Base-by-base conservation (phyloP, 1,140 invertebrate genomes). In the Drosophila lacertosa region DNA sequence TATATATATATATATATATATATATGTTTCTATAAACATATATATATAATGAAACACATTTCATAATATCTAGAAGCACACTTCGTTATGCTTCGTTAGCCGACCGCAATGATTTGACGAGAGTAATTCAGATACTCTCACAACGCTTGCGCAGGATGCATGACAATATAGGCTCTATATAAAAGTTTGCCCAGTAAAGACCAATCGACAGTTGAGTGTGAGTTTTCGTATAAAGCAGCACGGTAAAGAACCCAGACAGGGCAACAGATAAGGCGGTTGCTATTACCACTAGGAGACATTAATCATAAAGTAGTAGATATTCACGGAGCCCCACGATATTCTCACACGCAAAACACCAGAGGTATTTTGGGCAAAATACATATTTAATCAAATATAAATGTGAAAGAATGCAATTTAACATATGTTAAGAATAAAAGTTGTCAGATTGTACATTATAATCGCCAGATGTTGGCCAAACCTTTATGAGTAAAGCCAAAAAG, bases 141-240 rank as follows among this genome's bases (percentile, higher is more conserved):
- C n/a, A 18, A 26, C 77, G 81, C 58, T 16, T 69, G 81, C 81
- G 81, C 77, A 37, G 15, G 4, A 15, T 1, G 3, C 15, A 13
- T 2, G 15, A 15, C 2, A 16, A 15, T 29, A 20, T 51, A 15
- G 48, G 51, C 24, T 48, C 57, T 20, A 39, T 13, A 48, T 47
- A 20, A 16, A 53, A 65, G 44, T 57, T n/a, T 48, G 37, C 47
- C 40, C 59, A 59, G 44, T 37, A 53, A 57, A 44, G 26, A 57
- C 15, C 54, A 37, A 33, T 42, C 60, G 58, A 24, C 76, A 86
- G 81, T 86, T 82, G 74, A 88, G 82, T 77, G 77, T 83, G 77
- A 88, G 77, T 69, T 51, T 47, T 65, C 77, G 69, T 76, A 53
- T 55, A 54, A 70, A 82, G 74, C 62, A 74, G 82, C 68, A 86